Percentiles rank a stretch among this genome's conserved stretches.
Evolutionary conservation across 2,797 vertebrate genomes (phyloP).

Genomic region (Notolepis coatsorum): DNA sequence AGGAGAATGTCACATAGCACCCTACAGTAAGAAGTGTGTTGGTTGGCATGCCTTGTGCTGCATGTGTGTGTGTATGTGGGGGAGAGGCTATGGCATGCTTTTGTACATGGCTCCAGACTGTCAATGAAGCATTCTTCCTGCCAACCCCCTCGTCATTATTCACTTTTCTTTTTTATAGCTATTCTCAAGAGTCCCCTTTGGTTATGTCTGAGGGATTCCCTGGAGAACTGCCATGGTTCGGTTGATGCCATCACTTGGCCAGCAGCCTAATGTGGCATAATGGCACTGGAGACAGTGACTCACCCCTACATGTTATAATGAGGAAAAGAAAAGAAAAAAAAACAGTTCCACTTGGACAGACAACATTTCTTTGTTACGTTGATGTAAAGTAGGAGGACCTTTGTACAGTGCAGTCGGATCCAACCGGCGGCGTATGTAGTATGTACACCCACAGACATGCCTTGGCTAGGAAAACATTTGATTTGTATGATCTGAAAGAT

Average conservation of each 20-base stretch:
- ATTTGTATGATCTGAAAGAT: too few species aligned
- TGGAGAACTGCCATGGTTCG: constrained; percentile 43
- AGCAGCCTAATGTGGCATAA: constrained; percentile 42
- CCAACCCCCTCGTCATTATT: not conserved
- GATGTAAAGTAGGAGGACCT: constrained; percentile 49
- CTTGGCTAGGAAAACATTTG: constrained; percentile 40
- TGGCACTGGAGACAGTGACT: constrained; percentile 59
- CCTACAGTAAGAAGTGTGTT: constrained; percentile 53
- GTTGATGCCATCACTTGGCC: constrained; percentile 59
- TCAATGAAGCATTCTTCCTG: constrained; percentile 57
- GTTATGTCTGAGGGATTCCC: constrained; percentile 70
- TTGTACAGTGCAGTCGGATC: constrained; percentile 13
- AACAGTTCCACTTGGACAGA: constrained; percentile 30
- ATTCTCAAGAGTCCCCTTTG: constrained; percentile 35
- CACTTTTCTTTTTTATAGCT: constrained; percentile 31
- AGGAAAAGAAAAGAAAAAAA: constrained; percentile 28
- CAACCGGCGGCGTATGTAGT: constrained; percentile 33
- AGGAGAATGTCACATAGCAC: constrained; percentile 66
- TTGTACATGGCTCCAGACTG: constrained; percentile 32
- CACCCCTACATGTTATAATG: constrained; percentile 57
- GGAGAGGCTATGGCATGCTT: constrained; percentile 64
- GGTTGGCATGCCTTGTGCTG: constrained; percentile 54
- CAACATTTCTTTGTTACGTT: constrained; percentile 61
- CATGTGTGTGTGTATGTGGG: constrained; percentile 59
- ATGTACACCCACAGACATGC: constrained; percentile 63